phyloP scores from a whole-genome alignment of 2,888 invertebrate species.

The Protonemura montana region DNA sequence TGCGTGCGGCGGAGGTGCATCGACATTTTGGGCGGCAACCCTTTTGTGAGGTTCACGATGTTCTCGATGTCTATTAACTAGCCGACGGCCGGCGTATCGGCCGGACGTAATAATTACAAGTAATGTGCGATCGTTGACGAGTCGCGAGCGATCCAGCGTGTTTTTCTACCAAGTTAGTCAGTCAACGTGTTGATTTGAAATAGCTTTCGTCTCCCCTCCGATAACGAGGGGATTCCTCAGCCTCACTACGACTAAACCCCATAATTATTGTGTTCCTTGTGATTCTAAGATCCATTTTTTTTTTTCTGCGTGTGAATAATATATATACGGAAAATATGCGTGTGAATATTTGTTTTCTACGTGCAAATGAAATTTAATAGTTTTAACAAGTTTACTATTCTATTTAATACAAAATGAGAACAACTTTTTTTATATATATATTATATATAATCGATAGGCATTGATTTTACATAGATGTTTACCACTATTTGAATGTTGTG shows the following conservation, averaged over 20 bases:
- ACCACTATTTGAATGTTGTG: slow-evolving; percentile 34
- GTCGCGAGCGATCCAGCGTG: background rate
- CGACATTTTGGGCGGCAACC: slow-evolving; percentile 19
- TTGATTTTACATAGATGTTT: background rate
- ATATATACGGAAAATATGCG: slow-evolving; percentile 14
- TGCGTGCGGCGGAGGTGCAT: background rate
- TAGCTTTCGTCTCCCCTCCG: slow-evolving; percentile 15
- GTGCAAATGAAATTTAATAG: slow-evolving; percentile 29
- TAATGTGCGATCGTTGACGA: too few relatives aligned
- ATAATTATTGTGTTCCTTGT: slow-evolving; percentile 37
- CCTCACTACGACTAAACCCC: background rate
- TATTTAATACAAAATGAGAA: slow-evolving; percentile 3
- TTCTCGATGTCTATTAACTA: slow-evolving; percentile 8
- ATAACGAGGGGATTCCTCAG: background rate
- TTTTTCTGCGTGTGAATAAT: slow-evolving; percentile 32
- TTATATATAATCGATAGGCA: slow-evolving; percentile 17
- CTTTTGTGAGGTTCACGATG: background rate
- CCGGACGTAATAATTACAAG: too few relatives aligned
- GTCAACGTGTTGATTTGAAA: slow-evolving; percentile 1
- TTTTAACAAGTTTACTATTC: slow-evolving; percentile 2
- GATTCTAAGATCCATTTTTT: slow-evolving; percentile 13
- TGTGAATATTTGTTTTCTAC: slow-evolving; percentile 27
- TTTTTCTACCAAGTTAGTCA: slow-evolving; percentile 30
- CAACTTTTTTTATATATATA: slow-evolving; percentile 28
- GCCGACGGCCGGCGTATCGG: background rate